Percentiles rank a stretch among this genome's conserved stretches.
phyloP scores from a whole-genome alignment of 2,888 invertebrate species.

The Hypselothyrea guttata region DNA sequence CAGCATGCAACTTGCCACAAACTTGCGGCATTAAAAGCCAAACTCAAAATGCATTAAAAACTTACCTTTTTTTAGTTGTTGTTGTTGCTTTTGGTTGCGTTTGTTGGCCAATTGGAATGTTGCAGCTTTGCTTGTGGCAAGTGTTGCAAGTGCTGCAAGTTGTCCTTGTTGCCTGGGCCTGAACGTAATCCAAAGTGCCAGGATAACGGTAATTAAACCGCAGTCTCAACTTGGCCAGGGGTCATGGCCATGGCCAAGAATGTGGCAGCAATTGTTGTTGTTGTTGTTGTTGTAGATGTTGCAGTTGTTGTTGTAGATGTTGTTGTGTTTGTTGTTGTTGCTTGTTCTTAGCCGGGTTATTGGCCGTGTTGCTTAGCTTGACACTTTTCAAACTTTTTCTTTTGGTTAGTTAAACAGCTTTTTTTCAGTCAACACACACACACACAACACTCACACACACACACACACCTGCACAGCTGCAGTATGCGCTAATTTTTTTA shows the following conservation, averaged over 20 bases:
- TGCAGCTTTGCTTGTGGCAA: slow-evolving; percentile 36
- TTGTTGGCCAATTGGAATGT: slow-evolving; percentile 61
- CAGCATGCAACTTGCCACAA: background rate
- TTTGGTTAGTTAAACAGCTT: slow-evolving; percentile 67
- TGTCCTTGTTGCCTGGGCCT: slow-evolving; percentile 25
- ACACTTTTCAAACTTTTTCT: slow-evolving; percentile 74
- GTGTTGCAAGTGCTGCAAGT: slow-evolving; percentile 18
- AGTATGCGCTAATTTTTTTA: slow-evolving; percentile 76
- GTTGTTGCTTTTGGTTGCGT: slow-evolving; percentile 11
- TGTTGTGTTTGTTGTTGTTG: slow-evolving; percentile 18
- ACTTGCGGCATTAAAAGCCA: background rate
- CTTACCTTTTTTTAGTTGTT: slow-evolving; percentile 41
- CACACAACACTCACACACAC: slow-evolving; percentile 17
- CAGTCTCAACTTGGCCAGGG: slow-evolving; percentile 53
- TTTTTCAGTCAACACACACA: slow-evolving; percentile 42
- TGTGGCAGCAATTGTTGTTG: slow-evolving; percentile 13
- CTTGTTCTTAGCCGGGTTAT: slow-evolving; percentile 54
- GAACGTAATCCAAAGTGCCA: slow-evolving; percentile 53
- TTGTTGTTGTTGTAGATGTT: slow-evolving; percentile 3
- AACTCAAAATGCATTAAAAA: slow-evolving; percentile 11
- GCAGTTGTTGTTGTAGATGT: slow-evolving; percentile 14
- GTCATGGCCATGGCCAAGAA: slow-evolving; percentile 52
- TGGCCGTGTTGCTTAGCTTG: slow-evolving; percentile 68
- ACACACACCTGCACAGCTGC: slow-evolving; percentile 49
- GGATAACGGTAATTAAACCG: slow-evolving; percentile 72